These are phyloP conservation scores for Diorhabda sublineata DNA, from an alignment of 1,140 invertebrate species.

Conservation along the genomic window DNA sequence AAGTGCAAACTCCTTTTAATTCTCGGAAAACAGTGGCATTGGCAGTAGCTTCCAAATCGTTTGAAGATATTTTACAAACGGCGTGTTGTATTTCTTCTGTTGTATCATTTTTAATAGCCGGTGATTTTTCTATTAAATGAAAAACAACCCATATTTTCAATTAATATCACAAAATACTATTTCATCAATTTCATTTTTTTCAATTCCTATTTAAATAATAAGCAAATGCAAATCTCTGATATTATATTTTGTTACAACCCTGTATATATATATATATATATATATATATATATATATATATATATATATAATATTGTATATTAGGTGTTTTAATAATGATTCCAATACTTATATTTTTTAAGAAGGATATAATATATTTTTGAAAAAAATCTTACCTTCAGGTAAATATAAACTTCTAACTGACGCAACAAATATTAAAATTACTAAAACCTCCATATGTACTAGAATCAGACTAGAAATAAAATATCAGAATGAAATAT, in stretches of 20 bases:
- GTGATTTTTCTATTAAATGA: too few relatives aligned
- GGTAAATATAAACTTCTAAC: constrained; percentile 9
- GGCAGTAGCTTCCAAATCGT: constrained; percentile 53
- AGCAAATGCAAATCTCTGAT: too few relatives aligned
- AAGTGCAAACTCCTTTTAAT: constrained; percentile 53
- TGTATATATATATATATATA: too few relatives aligned
- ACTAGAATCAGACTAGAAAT: neutral
- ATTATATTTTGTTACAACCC: too few relatives aligned
- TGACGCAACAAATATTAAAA: neutral
- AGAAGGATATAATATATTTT: neutral
- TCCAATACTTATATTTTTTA: neutral
- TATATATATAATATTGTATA: neutral
- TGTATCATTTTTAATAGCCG: constrained; percentile 1
- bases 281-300: constrained; percentile 1
- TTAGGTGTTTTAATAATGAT: too few relatives aligned
- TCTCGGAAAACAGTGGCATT: constrained; percentile 54
- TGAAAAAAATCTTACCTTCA: constrained; percentile 1
- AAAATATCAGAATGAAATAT: neutral
- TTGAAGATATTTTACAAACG: constrained; percentile 52
- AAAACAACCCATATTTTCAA: too few relatives aligned
- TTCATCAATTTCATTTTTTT: too few relatives aligned
- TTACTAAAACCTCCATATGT: neutral
- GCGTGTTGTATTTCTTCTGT: constrained; percentile 47
- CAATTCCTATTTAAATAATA: too few relatives aligned
- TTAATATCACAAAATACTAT: too few relatives aligned